A percentile compares a stretch with the other conserved stretches of the same genome.
These are phyloP conservation scores for Drosophila parvula DNA, from an alignment of 1,140 invertebrate genomes.

Conservation along the genomic window DNA sequence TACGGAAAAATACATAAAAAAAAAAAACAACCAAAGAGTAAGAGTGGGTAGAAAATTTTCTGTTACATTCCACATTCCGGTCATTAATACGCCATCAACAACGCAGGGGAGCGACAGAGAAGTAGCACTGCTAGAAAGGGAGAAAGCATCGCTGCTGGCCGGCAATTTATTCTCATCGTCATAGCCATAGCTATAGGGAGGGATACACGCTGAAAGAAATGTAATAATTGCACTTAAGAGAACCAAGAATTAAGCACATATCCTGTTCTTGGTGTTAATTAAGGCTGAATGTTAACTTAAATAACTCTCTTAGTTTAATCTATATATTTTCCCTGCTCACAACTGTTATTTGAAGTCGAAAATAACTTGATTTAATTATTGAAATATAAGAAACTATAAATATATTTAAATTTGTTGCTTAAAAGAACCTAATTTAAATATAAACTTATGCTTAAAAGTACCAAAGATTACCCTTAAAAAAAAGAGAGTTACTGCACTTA, in stretches of 20 bases:
- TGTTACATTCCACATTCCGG: conserved; percentile 79
- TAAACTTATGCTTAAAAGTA: too few species aligned
- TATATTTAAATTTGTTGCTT: too few species aligned
- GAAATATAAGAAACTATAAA: too few species aligned
- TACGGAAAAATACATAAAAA: conserved; percentile 30
- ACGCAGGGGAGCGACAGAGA: neutral
- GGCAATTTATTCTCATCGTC: conserved; percentile 14
- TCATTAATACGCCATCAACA: conserved; percentile 80
- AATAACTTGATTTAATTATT: neutral
- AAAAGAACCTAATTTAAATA: too few species aligned
- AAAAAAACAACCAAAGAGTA: conserved; percentile 22
- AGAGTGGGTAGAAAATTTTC: conserved; percentile 35
- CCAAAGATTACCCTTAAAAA: too few species aligned
- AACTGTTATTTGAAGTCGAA: neutral
- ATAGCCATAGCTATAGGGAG: neutral
- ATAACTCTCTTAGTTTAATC: too few species aligned
- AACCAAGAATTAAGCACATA: neutral
- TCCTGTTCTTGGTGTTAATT: too few species aligned
- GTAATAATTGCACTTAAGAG: neutral
- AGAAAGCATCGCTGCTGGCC: conserved; percentile 23
- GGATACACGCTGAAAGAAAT: neutral
- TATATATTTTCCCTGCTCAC: neutral
- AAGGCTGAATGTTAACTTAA: too few species aligned
- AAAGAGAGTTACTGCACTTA: too few species aligned
- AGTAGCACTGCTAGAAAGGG: conserved; percentile 14